Conservation (phyloP, 2,797 vertebrate species). For the Manis pentadactyla region DNA sequence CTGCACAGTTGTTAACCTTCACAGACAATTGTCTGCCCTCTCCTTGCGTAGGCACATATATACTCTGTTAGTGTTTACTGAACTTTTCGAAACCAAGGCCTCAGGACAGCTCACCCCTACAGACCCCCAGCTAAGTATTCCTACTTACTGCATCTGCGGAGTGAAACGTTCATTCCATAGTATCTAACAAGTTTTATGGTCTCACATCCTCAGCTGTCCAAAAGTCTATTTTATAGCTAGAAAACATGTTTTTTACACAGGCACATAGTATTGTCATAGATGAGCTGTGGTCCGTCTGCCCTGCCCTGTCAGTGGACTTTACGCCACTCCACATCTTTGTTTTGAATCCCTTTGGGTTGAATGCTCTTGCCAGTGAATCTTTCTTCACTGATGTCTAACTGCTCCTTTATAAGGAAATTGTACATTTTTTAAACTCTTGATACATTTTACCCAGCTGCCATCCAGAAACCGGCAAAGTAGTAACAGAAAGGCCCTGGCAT, state of each 20-base stretch:
- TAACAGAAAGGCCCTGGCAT: neutral
- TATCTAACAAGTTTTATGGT: neutral
- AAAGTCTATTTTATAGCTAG: neutral
- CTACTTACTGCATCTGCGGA: neutral
- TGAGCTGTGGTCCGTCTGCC: neutral
- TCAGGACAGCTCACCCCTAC: neutral
- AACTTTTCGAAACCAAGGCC: neutral
- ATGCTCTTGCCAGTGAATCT: neutral
- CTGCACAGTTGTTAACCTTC: too few species aligned
- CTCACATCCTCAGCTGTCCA: too few species aligned
- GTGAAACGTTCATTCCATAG: neutral
- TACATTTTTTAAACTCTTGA: neutral
- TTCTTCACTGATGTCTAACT: accelerated
- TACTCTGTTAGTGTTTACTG: neutral
- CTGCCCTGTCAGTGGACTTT: neutral
- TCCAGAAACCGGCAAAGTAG: neutral
- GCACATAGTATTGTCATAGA: accelerated
- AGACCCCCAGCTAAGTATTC: neutral
- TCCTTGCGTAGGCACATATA: too few species aligned
- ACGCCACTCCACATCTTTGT: neutral
- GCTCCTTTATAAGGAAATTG: neutral
- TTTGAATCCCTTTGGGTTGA: too few species aligned
- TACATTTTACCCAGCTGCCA: neutral
- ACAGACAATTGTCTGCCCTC: neutral
- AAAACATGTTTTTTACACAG: neutral